Percentiles rank a stretch among this genome's conserved stretches.
These are phyloP conservation scores for Spialia ferax DNA, from an alignment of 2,888 invertebrate species.

Conservation along the genomic window DNA sequence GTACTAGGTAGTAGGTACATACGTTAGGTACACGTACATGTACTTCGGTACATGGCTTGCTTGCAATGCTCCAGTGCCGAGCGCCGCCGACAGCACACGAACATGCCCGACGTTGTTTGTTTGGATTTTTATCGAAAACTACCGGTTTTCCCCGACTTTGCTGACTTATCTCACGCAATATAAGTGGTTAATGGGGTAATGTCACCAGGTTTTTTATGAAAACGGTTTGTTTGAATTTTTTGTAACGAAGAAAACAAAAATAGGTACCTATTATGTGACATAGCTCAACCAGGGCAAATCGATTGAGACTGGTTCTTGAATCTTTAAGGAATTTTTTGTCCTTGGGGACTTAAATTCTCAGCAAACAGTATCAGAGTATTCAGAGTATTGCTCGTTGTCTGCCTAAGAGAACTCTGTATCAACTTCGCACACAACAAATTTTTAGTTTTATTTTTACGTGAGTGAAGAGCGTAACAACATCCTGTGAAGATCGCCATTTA, in stretches of 20 bases:
- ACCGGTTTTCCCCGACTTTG: constrained; percentile 35
- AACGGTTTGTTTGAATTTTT: neutral
- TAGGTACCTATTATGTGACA: neutral
- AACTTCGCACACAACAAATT: too few species aligned
- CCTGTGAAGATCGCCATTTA: too few species aligned
- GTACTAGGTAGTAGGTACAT: constrained; percentile 5
- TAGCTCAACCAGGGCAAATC: neutral
- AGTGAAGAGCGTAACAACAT: too few species aligned
- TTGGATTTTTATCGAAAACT: constrained; percentile 39
- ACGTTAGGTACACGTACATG: constrained; percentile 16
- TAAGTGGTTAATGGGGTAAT: constrained; percentile 24
- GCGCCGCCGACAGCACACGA: constrained; percentile 19
- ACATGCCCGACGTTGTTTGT: constrained; percentile 26
- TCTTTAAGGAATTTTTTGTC: neutral
- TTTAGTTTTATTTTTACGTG: too few species aligned
- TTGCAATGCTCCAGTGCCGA: constrained; percentile 32
- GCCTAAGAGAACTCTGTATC: too few species aligned
- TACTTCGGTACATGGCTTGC: neutral
- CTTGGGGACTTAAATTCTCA: neutral
- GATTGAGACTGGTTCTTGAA: neutral
- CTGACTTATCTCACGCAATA: constrained; percentile 35
- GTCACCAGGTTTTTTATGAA: constrained; percentile 16
- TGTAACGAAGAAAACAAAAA: neutral
- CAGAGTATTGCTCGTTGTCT: too few species aligned
- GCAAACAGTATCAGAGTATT: neutral